Base-by-base conservation (phyloP, 2,888 invertebrate genomes). In the Brachylomia viminalis region DNA sequence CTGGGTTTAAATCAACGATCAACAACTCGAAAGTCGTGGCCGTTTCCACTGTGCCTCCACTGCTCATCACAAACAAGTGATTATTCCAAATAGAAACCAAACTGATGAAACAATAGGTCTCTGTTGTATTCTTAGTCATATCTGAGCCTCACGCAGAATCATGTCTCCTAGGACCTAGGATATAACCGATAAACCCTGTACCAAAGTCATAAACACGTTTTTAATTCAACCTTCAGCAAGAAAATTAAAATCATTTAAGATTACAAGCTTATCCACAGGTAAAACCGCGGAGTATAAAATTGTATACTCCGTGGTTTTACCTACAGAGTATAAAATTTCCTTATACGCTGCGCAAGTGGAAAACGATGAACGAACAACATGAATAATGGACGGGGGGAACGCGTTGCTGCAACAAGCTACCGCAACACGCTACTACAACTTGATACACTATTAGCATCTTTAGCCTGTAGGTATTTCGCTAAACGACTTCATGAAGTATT, bases 331-430 rank as follows among this genome's bases (percentile, higher is more conserved):
- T 56, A 80, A 79, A 82, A 84, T 33, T 68, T 52, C n/a, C 84
- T 54, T 68, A 80, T 20, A 72, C 64, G 47, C 58, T 71, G 64
- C 68, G 23, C 47, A 75, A 86, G 75, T 83, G 62, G 49, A 77
- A 79, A 85, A 86, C 69, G 78, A 80, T 67, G 83, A 87, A 72
- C 66, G 45, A 59, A 67, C 64, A 78, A 85, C 78, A 87, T 87
- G 87, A 86, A 80, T 87, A 75, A 87, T 87, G 83, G 66, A 79
- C 71, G 59, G 13, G 17, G 30, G 59, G 54, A 59, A 73, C 66
- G 67, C 58, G 75, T 65, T 79, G 71, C 72, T 58, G 71, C 62
- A 72, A 82, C 80, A 80, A 82, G 75, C 78, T 75, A 75, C 70
- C 61, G 71, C 72, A 72, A 85, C 80, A 79, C 62, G 72, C 54